Evolutionary conservation across 2,888 invertebrate genomes (phyloP).

Genomic region (Microdon myrmicae): DNA sequence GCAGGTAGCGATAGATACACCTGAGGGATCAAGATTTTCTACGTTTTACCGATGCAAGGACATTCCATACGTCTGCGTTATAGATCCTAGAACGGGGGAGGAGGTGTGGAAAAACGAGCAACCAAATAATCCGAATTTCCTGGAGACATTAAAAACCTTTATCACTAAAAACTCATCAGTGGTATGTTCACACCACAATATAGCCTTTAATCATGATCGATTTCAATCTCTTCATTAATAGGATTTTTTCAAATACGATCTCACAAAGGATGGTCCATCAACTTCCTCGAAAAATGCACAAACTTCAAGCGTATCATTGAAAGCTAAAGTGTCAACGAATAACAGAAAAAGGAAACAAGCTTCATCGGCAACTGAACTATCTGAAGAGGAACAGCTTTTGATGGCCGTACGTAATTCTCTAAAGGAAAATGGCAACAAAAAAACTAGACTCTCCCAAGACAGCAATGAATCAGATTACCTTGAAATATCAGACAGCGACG

Average conservation of each 20-base stretch:
- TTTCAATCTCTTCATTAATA: background rate
- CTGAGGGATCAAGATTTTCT: conserved; percentile 73
- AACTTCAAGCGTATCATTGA: conserved; percentile 13
- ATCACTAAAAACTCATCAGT: conserved; percentile 30
- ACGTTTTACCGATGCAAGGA: conserved; percentile 73
- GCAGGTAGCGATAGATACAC: conserved; percentile 63
- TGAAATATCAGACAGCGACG: conserved; percentile 45
- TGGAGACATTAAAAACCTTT: conserved; percentile 45
- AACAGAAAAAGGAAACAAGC: conserved; percentile 24
- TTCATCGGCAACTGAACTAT: conserved; percentile 57
- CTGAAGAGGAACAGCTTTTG: conserved; percentile 64
- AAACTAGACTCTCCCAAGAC: conserved; percentile 9
- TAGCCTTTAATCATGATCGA: background rate
- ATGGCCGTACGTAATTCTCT: conserved; percentile 66
- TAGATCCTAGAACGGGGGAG: conserved; percentile 78
- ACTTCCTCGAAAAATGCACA: background rate
- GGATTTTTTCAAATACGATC: conserved; percentile 30
- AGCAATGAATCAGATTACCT: conserved; percentile 20
- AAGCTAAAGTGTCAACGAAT: conserved; percentile 1
- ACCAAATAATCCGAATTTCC: conserved; percentile 58
- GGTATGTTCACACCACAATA: no score
- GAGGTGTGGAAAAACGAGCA: conserved; percentile 64
- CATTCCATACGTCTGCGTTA: conserved; percentile 74
- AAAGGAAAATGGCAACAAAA: conserved; percentile 59
- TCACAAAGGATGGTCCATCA: conserved; percentile 17